Evolutionary conservation across 1,140 invertebrate species (phyloP), one percentile per base, ranked within the genome.

Genomic region (Muscidifurax raptorellus): DNA sequence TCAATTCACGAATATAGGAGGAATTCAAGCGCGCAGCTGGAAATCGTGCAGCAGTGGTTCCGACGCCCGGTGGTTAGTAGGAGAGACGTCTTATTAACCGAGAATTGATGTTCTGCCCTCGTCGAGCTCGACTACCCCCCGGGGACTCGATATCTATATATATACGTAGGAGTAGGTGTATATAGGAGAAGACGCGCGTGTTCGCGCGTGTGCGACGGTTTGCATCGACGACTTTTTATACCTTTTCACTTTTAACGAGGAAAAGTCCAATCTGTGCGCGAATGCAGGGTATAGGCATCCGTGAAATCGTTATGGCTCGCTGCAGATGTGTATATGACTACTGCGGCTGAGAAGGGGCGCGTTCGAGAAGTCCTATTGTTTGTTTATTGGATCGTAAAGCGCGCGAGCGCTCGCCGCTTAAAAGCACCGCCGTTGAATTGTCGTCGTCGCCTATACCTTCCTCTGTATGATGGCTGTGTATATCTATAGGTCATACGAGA

Each of bases 361-460:
- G 40, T 72, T 40, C 72, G 40, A 75, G 72, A n/a, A 47, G 44
- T 64, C 36, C 74, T 28, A 80, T 86, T 83, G 82, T 86, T 83
- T 84, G 82, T 86, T 86, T 86, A 86, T 86, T 86, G 83, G 83
- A 67, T 86, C 83, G 83, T 86, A 86, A 86, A 86, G 74, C 77
- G 27, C n/a, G 32, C 36, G n/a, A 10, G 40, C 36, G 72, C n/a
- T n/a, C 25, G 22, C 15, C 71, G 32, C 71, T 72, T 72, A 72
- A 72, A 72, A 72, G 71, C 71, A 7, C 27, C 27, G 71, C 30
- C 71, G 30, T 59, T 59, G 52, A 72, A 72, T 72, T 22, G 71
- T 36, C 30, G 28, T 27, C 9, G 64, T 28, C 67, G 67, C 25
- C 25, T 69, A 69, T 69, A 69, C 9, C 52, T 59, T 59, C 52